Base-by-base conservation (phyloP, 2,888 invertebrate species). In the Melanargia galathea region DNA sequence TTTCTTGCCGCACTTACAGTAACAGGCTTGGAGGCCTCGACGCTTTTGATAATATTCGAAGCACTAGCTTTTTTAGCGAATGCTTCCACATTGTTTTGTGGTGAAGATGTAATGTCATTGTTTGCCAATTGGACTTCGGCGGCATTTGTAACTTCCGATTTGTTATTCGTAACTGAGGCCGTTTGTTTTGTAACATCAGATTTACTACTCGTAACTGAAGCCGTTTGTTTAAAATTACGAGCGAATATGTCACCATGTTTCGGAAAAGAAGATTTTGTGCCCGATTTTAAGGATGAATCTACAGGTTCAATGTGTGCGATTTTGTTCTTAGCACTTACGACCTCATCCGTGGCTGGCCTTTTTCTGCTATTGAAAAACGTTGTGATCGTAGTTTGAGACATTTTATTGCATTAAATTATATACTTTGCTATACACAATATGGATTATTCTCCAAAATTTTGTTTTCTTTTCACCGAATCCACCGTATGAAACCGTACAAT, bases 341-440 rank as follows among this genome's bases (percentile, higher is more conserved):
- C 78, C 78, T 96, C 96, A 57, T 96, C 95, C 8, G 90, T 82
- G n/a, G 94, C 95, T 64, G 93, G 92, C 74, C 96, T 93, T 87
- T 96, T 96, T 77, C 96, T 93, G 75, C 94, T 94, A 80, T 93
- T 94, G 82, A 96, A 96, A 91, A 93, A 96, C 69, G 93, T 93
- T 67, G 95, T 94, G 64, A 96, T 93, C 57, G 95, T 94, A 73
- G 95, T 94, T 85, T 96, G 96, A 69, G 96, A 93, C 96, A 96
- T 96, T 13, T 38, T 75, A 59, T 33, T 60, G 59, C 48, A 62
- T 26, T 6, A 22, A 6, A 51, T n/a, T 45, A 18, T 18, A 5
- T n/a, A 20, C 20, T 20, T 35, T 35, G 5, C 0, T 20, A n/a
- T 35, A 13, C 18, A 35, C 30, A 22, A 18, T 18, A 13, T 10